These are phyloP conservation scores for Bolinopsis microptera DNA, from an alignment of 37 sponge, comb jelly and placozoan genomes.

Conservation along the genomic window DNA sequence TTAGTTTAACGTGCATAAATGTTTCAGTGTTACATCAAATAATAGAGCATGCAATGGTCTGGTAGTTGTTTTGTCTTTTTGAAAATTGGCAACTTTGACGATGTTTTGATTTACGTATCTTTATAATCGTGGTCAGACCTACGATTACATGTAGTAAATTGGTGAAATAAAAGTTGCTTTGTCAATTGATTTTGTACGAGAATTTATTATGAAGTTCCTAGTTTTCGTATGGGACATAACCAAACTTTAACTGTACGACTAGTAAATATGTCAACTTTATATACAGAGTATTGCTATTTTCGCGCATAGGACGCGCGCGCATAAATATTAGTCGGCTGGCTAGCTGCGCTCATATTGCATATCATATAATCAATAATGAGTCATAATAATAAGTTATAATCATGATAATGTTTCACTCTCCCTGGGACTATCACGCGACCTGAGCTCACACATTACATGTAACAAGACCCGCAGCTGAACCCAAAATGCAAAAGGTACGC, in stretches of 20 bases:
- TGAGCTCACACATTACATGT: too few species aligned
- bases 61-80: neutral
- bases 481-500: too few species aligned
- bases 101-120: neutral
- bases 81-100: neutral
- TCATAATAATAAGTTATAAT: too few species aligned
- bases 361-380: too few species aligned
- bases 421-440: too few species aligned
- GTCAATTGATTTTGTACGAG: neutral
- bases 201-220: neutral
- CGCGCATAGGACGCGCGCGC: too few species aligned
- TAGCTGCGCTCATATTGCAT: too few species aligned
- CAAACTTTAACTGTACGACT: neutral
- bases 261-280: neutral
- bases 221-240: neutral
- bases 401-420: too few species aligned
- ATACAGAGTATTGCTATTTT: neutral
- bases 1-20: neutral
- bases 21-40: constrained; percentile 1
- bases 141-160: neutral
- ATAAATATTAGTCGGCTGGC: too few species aligned
- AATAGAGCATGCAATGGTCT: neutral
- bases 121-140: neutral
- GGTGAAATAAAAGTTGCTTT: neutral
- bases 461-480: too few species aligned